Evolutionary conservation across 2,888 invertebrate species (phyloP).

Genomic region (Encarsia formosa): DNA sequence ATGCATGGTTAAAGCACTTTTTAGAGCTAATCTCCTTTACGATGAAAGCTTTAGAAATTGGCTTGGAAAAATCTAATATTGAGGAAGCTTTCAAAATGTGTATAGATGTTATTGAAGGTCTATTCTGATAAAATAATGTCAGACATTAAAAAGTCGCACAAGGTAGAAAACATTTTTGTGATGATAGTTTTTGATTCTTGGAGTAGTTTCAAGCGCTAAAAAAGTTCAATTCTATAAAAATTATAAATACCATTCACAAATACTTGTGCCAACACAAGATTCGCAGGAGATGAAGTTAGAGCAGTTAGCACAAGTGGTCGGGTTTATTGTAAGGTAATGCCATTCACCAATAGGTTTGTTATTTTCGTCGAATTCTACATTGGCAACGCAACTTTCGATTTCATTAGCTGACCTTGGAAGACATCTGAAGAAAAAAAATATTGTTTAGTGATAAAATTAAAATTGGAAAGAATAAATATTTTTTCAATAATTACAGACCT

Average conservation of each 20-base stretch:
- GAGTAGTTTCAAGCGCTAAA: too few species aligned
- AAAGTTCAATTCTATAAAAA: too few species aligned
- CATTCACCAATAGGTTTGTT: slow-evolving; percentile 61
- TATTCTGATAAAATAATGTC: too few species aligned
- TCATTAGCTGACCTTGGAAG: slow-evolving; percentile 67
- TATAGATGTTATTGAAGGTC: too few species aligned
- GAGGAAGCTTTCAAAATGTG: too few species aligned
- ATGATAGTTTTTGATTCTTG: too few species aligned
- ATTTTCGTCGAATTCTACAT: slow-evolving; percentile 53
- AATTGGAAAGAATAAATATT: not conserved
- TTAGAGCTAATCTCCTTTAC: too few species aligned
- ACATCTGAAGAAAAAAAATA: slow-evolving; percentile 51
- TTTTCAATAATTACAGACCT: slow-evolving; percentile 29
- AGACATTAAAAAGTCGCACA: too few species aligned
- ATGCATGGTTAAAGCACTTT: too few species aligned
- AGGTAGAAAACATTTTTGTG: too few species aligned
- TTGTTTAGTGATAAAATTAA: not conserved
- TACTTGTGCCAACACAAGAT: slow-evolving; percentile 67
- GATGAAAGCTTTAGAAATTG: too few species aligned
- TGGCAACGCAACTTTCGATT: slow-evolving; percentile 57
- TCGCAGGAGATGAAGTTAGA: slow-evolving; percentile 86
- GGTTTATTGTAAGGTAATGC: slow-evolving; percentile 77
- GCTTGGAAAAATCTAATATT: not conserved
- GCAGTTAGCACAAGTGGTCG: slow-evolving; percentile 81
- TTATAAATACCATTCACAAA: slow-evolving; percentile 94